Percentiles rank a stretch among this genome's conserved stretches.
Conservation (phyloP, 2,888 invertebrate species). For the Siphlonurus alternatus region DNA sequence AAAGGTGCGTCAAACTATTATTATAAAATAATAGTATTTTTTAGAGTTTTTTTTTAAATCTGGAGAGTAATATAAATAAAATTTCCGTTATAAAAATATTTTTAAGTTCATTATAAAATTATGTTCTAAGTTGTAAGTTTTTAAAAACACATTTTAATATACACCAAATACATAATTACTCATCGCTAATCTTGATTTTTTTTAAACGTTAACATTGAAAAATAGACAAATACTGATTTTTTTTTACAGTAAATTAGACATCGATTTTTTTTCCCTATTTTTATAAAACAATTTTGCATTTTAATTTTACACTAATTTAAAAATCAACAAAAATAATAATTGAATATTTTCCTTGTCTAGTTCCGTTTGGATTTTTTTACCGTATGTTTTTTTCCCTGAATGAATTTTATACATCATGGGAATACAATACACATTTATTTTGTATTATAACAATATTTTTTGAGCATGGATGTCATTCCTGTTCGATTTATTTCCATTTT, state of each 20-base stretch:
- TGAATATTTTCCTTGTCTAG: not conserved
- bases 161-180: too few species aligned
- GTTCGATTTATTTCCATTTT: not conserved
- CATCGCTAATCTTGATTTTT: too few species aligned
- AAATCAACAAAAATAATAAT: too few species aligned
- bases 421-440: not conserved
- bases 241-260: too few species aligned
- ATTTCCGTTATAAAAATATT: not conserved
- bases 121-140: not conserved
- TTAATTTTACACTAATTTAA: too few species aligned
- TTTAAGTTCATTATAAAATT: conserved; percentile 5
- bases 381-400: not conserved
- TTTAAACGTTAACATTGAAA: too few species aligned
- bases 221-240: too few species aligned
- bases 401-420: not conserved
- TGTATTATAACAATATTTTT: not conserved
- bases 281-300: too few species aligned
- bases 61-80: conserved; percentile 13
- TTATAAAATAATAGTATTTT: conserved; percentile 15
- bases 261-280: too few species aligned
- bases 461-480: not conserved
- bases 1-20: conserved; percentile 79
- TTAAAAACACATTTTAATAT: too few species aligned
- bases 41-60: conserved; percentile 17
- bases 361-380: not conserved